phyloP scores from a whole-genome alignment of 2,113 vertebrate species.

The Polyodon spathula region DNA sequence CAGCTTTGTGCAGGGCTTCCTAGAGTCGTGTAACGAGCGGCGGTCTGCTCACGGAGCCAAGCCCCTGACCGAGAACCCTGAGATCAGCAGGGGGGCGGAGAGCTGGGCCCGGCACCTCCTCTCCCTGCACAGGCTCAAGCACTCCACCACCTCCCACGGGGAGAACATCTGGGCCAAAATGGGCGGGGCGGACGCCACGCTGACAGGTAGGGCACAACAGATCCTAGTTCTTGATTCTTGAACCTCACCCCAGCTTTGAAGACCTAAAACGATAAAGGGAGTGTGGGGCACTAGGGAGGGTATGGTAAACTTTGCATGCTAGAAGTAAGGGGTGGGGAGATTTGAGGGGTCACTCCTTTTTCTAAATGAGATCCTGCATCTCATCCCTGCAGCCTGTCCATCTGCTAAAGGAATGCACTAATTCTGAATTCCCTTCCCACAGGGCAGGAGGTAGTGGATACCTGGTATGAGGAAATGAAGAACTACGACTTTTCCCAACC shows the following conservation, averaged over 20 bases:
- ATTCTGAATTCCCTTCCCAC: neutral
- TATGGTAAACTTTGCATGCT: too few relatives aligned
- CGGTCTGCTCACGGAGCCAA: constrained; percentile 24
- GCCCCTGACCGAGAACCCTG: constrained; percentile 18
- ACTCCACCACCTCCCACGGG: constrained; percentile 21
- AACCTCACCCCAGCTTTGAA: too few relatives aligned
- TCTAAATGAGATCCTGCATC: too few relatives aligned
- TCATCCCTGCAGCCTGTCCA: too few relatives aligned
- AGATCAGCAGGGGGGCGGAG: constrained; percentile 21
- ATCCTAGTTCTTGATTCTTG: too few relatives aligned
- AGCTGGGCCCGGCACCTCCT: constrained; percentile 27
- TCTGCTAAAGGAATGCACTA: too few relatives aligned
- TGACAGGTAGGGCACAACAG: constrained; percentile 13
- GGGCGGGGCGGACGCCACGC: constrained; percentile 16
- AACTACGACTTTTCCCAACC: constrained; percentile 30
- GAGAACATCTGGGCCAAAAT: constrained; percentile 30
- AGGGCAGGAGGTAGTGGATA: constrained; percentile 28
- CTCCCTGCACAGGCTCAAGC: constrained; percentile 12
- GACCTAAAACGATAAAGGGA: too few relatives aligned
- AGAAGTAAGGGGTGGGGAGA: too few relatives aligned
- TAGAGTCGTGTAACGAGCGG: constrained; percentile 22
- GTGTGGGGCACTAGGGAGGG: too few relatives aligned
- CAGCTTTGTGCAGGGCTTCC: constrained; percentile 22
- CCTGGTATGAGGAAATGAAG: constrained; percentile 29
- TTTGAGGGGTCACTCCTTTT: too few relatives aligned